Evolutionary conservation across 2,888 invertebrate species (phyloP), one percentile per base, ranked within the genome.

Genomic region (Nemurella pictetii): DNA sequence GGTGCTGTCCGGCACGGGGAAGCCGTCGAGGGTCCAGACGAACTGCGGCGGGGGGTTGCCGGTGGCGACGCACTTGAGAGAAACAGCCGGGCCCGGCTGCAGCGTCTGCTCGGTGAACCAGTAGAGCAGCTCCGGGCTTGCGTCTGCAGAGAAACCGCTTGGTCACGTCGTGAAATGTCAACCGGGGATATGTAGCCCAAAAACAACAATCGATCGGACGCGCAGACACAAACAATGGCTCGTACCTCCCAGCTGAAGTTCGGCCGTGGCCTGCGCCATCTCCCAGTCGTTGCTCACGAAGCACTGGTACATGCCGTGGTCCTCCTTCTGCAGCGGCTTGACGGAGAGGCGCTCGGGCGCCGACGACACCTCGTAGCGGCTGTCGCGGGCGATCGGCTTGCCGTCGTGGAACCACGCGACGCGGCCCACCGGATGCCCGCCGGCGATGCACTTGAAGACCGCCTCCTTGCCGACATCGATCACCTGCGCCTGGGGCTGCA

Each of bases 21-120:
- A 97, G 80, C 96, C 97, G 89, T 97, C 97, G 87, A 97, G 92
- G 9, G 95, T 94, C 98, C 98, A 98, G 83, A 94, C 94, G 91
- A 98, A 97, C 90, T 96, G 95, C 2, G 98, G 98, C 83, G 96
- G 95, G 7, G 98, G 98, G 91, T 97, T 98, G 83, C 98, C 98
- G 88, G 96, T 95, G n/a, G 97, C 97, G 86, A 96, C 96, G 91
- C 98, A 98, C 91, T 97, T 96, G 87, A 98, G 92, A 27, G 97
- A 97, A 81, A 98, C 96, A 87, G 96, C 95, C 36, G 97, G 97
- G 26, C 98, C 98, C 0, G 97, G 97, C 89, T 97, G 97, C 86
- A 98, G 91, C 12, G 97, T 97, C 91, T 97, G 97, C 90, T 97
- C 97, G 85, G 96, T 95, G 91, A 98, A 98, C 94, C 96, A 96